Base-by-base conservation (phyloP, 2,113 vertebrate genomes). In the Bubalus kerabau region DNA sequence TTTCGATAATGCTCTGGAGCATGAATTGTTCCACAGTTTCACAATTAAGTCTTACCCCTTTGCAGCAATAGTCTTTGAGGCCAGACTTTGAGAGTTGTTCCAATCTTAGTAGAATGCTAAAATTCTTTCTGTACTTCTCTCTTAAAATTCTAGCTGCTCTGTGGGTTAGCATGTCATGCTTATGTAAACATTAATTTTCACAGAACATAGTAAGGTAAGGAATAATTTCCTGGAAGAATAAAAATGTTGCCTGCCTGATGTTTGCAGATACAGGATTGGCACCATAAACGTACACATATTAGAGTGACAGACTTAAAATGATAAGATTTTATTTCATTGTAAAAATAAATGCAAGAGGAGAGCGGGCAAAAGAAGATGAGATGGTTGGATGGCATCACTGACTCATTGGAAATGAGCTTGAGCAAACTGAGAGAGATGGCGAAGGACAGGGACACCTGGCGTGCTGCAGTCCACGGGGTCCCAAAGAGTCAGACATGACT, bases 121-220 rank as follows among this genome's bases (percentile, higher is more conserved):
- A 1, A 6, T 82, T 90, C 21, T 96, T 71, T 52, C 8, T 10
- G 19, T 76, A 11, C 11, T 82, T 62, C 11, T 82, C 24, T 82
- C 7, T 91, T 89, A 82, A 89, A 82, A 80, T 95, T 90, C 6
- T 92, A 86, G 54, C 28, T 86, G 7, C 19, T 82, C 9, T 82
- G 5, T 71, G 11, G 28, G 52, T 91, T 48, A 71, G 2, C 14
- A 71, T 90, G 15, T 52, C 46, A 40, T 7, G 56, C 21, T 83
- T 90, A 74, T 78, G 26, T 2, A 89, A 96, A 90, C 10, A 57
- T 71, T 52, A 28, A 87, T 94, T 93, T 95, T 62, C 21, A 60
- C 57, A 82, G 2, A 64, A 15, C n/a, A 3, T n/a, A 46, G 4
- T 36, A 91, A 84, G 16, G 17, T 91, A 91, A 93, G 9, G 5